phyloP scores from a whole-genome alignment of 1,140 invertebrate species.

The Hirudo medicinalis region DNA sequence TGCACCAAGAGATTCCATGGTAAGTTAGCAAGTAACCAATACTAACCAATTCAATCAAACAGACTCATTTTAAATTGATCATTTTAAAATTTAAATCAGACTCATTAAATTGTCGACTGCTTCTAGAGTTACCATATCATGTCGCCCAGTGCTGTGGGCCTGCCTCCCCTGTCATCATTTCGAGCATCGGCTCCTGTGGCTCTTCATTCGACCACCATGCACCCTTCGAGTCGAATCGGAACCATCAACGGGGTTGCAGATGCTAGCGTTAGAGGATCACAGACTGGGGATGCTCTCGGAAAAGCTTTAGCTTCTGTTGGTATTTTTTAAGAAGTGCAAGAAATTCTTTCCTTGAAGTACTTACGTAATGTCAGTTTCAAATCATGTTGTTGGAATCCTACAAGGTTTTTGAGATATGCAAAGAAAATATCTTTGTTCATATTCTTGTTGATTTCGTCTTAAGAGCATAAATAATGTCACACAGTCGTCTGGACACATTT shows the following conservation, averaged over 20 bases:
- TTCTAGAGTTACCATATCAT: conserved; percentile 48
- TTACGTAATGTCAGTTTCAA: no score
- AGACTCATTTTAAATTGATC: no score
- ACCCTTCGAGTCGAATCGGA: conserved; percentile 30
- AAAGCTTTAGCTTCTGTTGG: conserved; percentile 64
- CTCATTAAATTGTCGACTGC: background rate
- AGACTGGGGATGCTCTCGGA: conserved; percentile 57
- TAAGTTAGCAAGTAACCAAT: conserved; percentile 32
- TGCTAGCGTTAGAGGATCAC: conserved; percentile 41
- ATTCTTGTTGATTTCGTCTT: no score
- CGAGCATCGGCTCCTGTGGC: conserved; percentile 44
- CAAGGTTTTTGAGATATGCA: no score
- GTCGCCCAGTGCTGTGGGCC: conserved; percentile 53
- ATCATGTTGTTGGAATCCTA: no score
- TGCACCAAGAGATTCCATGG: conserved; percentile 53
- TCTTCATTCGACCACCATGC: conserved; percentile 32
- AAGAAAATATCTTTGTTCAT: no score
- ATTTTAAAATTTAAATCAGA: no score
- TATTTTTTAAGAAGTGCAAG: conserved; percentile 21
- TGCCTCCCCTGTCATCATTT: conserved; percentile 88
- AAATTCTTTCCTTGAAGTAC: no score
- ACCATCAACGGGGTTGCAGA: conserved; percentile 36
- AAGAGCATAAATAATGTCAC: no score
- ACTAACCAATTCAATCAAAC: no score
- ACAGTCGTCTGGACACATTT: no score